Conservation (phyloP, 2,888 invertebrate genomes). For the Aspidiotus destructor region DNA sequence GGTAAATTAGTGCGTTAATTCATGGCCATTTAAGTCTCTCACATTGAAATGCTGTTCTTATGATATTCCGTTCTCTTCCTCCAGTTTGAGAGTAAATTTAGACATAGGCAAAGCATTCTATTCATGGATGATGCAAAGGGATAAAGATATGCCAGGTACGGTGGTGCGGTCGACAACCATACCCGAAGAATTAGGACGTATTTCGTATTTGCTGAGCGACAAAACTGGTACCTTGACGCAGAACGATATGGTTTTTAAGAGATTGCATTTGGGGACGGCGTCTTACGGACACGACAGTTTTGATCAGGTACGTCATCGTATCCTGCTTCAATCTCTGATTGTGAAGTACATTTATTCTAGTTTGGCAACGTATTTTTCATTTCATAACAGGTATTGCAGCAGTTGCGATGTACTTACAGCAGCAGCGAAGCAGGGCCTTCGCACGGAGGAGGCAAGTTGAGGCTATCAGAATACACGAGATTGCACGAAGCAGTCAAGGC, state of each 20-base stretch:
- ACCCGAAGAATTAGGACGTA: slow-evolving; percentile 93
- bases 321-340: background rate
- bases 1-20: slow-evolving; percentile 46
- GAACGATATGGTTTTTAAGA: slow-evolving; percentile 97
- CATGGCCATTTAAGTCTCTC: background rate
- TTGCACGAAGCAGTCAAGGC: slow-evolving; percentile 87
- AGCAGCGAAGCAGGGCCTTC: background rate
- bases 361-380: no score
- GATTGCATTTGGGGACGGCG: slow-evolving; percentile 86
- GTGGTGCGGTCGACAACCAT: slow-evolving; percentile 96
- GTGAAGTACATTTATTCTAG: background rate
- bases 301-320: slow-evolving; percentile 53
- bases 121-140: slow-evolving; percentile 91
- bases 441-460: slow-evolving; percentile 45
- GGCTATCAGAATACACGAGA: slow-evolving; percentile 60
- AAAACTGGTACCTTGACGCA: slow-evolving; percentile 98
- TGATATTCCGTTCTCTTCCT: no score
- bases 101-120: slow-evolving; percentile 98
- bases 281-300: slow-evolving; percentile 80
- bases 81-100: slow-evolving; percentile 88
- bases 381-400: slow-evolving; percentile 8
- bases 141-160: slow-evolving; percentile 84
- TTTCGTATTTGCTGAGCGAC: slow-evolving; percentile 92
- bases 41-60: no score
- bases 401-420: slow-evolving; percentile 21